Evolutionary conservation across 2,113 vertebrate species (phyloP).

Genomic region (Labeo catla): DNA sequence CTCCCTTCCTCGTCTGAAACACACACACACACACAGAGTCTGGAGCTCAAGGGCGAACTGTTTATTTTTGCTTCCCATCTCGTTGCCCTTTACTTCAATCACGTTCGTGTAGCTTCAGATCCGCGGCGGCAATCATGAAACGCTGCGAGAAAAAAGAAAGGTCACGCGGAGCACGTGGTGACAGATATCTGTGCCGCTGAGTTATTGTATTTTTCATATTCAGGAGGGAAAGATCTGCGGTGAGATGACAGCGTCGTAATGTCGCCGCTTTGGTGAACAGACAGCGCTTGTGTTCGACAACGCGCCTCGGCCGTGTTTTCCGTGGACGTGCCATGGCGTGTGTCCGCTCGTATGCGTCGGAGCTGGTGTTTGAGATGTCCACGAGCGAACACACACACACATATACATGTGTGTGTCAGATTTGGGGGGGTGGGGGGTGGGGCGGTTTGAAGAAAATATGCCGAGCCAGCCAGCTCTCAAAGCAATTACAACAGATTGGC

Average conservation of each 20-base stretch:
- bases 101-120: slow-evolving; percentile 62
- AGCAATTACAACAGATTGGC: slow-evolving; percentile 82
- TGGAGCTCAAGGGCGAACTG: slow-evolving; percentile 65
- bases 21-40: slow-evolving; percentile 44
- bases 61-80: slow-evolving; percentile 62
- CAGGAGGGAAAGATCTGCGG: slow-evolving; percentile 25
- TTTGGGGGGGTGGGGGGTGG: neutral
- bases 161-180: slow-evolving; percentile 54
- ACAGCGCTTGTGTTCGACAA: slow-evolving; percentile 70
- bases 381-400: slow-evolving; percentile 38
- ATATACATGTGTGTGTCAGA: neutral
- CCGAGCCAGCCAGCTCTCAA: slow-evolving; percentile 73
- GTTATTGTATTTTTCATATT: slow-evolving; percentile 48
- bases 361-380: slow-evolving; percentile 60
- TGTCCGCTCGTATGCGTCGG: slow-evolving; percentile 61
- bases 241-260: slow-evolving; percentile 64
- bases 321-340: slow-evolving; percentile 59
- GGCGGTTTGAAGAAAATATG: slow-evolving; percentile 63
- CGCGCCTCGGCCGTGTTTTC: slow-evolving; percentile 62
- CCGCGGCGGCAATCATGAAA: slow-evolving; percentile 65
- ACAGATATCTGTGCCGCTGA: slow-evolving; percentile 57
- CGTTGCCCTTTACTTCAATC: slow-evolving; percentile 70
- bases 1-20: slow-evolving; percentile 13
- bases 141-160: slow-evolving; percentile 61
- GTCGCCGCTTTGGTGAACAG: slow-evolving; percentile 60